These are phyloP conservation scores for Cryptocephalus moraei DNA, from an alignment of 2,888 invertebrate species.

Conservation along the genomic window DNA sequence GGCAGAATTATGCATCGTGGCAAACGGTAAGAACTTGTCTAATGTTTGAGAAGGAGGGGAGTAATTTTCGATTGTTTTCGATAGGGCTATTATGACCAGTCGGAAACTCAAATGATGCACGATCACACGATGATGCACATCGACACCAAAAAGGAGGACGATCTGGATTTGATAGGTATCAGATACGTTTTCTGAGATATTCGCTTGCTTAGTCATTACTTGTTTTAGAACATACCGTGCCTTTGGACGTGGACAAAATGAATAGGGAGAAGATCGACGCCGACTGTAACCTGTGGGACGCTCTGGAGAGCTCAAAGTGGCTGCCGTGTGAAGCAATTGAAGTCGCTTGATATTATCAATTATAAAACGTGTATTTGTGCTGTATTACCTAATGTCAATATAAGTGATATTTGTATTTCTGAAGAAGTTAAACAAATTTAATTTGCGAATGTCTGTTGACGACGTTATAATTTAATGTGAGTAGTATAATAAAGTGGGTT, in stretches of 20 bases:
- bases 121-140: conserved; percentile 10
- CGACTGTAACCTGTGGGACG: conserved; percentile 71
- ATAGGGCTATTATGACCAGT: conserved; percentile 38
- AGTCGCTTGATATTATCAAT: conserved; percentile 8
- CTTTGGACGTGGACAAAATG: conserved; percentile 62
- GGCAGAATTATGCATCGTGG: conserved; percentile 82
- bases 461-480: too few relatives aligned
- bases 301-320: conserved; percentile 75
- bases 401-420: too few relatives aligned
- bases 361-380: neutral
- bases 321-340: conserved; percentile 67
- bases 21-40: conserved; percentile 22
- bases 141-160: conserved; percentile 44
- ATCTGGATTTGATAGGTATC: conserved; percentile 63
- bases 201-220: neutral
- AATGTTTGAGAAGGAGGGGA: too few relatives aligned
- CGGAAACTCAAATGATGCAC: conserved; percentile 22
- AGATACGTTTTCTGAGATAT: neutral
- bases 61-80: conserved; percentile 22
- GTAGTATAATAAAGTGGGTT: too few relatives aligned
- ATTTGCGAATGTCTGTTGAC: too few relatives aligned
- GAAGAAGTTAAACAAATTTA: too few relatives aligned
- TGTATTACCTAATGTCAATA: neutral
- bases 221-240: conserved; percentile 61
- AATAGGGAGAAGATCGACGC: conserved; percentile 68